These are phyloP conservation scores for Melieria crassipennis DNA, from an alignment of 2,888 invertebrate species.

Conservation along the genomic window DNA sequence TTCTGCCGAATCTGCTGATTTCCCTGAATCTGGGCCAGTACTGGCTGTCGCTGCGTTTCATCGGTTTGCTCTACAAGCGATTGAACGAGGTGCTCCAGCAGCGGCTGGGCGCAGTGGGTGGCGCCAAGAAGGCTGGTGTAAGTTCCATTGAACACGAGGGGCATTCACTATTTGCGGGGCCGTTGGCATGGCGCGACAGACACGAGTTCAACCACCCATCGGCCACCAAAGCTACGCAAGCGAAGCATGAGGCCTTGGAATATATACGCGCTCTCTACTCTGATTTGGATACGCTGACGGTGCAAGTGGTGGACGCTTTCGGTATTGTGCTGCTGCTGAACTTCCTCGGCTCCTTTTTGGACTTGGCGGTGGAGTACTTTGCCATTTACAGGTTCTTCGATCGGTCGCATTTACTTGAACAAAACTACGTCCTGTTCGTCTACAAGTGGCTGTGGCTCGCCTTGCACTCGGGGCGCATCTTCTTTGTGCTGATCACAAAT, in stretches of 20 bases:
- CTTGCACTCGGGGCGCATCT: conserved; percentile 43
- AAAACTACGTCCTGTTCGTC: conserved; percentile 33
- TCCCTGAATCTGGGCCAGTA: conserved; percentile 40
- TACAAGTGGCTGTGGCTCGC: conserved; percentile 47
- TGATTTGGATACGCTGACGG: conserved; percentile 36
- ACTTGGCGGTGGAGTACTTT: conserved; percentile 39
- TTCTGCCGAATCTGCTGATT: conserved; percentile 41
- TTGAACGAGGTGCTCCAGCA: conserved; percentile 23
- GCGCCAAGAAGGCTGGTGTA: not conserved
- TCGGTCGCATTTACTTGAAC: not conserved
- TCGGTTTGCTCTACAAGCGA: conserved; percentile 27
- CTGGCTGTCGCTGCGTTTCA: conserved; percentile 40
- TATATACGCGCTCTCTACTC: conserved; percentile 31
- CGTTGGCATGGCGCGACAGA: conserved; percentile 32
- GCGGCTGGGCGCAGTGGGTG: not conserved
- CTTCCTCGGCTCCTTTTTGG: conserved; percentile 39
- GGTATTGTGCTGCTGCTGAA: conserved; percentile 40
- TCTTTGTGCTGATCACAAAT: conserved; percentile 40
- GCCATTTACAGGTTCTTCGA: conserved; percentile 43
- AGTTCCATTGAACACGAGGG: not conserved
- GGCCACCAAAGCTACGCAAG: not conserved
- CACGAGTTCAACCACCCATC: conserved; percentile 31
- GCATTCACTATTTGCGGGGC: not conserved
- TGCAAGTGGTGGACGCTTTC: conserved; percentile 32
- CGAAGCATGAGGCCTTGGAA: conserved; percentile 32